Evolutionary conservation across 1,140 invertebrate genomes (phyloP), one percentile per base, ranked within the genome.

Genomic region (Euura saliciscinereae): DNA sequence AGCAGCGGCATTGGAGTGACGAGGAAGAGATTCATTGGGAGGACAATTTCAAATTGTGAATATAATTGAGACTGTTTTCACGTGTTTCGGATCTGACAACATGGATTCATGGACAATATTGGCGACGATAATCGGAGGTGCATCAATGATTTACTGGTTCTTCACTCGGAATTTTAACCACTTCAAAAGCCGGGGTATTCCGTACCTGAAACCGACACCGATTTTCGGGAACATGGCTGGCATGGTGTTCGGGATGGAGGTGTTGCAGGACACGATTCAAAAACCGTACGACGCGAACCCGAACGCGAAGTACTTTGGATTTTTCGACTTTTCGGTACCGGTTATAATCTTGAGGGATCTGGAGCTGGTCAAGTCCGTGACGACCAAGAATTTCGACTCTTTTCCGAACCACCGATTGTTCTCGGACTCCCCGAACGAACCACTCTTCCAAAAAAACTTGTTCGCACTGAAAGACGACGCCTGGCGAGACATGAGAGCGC

Each of bases 351-450:
- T 93, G 0, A 86, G 87, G 46, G 91, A 93, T 80, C 88, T 88
- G 0, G 89, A 92, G 51, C 59, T 91, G 2, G 89, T 92, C 5
- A 91, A 90, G 76, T 80, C 82, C 65, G 87, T 92, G 6, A 86
- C 88, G 0, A 84, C 93, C 0, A 92, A 91, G 79, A 90, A 93
- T 74, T 93, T 93, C 74, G 90, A 93, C 11, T 80, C 90, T 79
- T 93, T 93, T 75, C 79, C 86, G 0, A 88, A 92, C 75, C 89
- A 90, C 66, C 81, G 81, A 6, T 71, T 75, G 0, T 84, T 90
- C 64, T 76, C 89, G 6, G 78, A 76, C 8, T 80, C 84, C 10
- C 82, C 88, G 0, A 70, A 72, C 2, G 90, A 91, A 73, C 88
- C 89, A 0, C 69, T 92, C 0, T 81, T 91, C 51, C 85, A 83